Evolutionary conservation across 2,888 invertebrate genomes (phyloP), one percentile per base, ranked within the genome.

Genomic region (Stenotaenia linearis): DNA sequence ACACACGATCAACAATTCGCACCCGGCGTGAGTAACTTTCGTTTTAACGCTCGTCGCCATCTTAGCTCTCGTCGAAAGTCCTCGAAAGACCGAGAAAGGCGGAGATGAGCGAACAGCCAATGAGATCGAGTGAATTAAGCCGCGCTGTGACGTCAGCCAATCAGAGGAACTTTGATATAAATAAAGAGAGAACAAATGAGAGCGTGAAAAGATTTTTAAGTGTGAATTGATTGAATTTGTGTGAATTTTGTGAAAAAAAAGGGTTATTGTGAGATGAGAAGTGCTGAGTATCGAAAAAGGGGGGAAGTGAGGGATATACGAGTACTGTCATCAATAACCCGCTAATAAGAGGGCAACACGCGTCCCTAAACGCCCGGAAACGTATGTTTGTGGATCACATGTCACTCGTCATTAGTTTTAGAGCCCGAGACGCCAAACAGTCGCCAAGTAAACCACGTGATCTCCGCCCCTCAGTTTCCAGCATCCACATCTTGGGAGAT

Each of bases 341-440:
- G 28, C 61, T 61, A 61, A 61, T 61, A 61, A 61, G 61, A 61
- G 61, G 61, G 25, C 61, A 61, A 61, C 61, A 61, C 61, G 61
- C 61, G 61, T 61, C 61, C 61, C 61, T 61, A 61, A 61, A 61
- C 61, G 61, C 61, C 61, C 61, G 61, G 61, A 61, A 61, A 61
- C 61, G 61, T 12, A 61, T 61, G 61, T 61, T 61, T 61, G 61
- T 25, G 28, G 61, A 61, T 61, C 61, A 61, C 61, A 25, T 61
- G 61, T 61, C 61, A 61, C 61, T 61, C 61, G 23, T 61, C 61
- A 61, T 61, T 61, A n/a, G n/a, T n/a, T n/a, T n/a, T n/a, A 61
- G 61, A 25, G 28, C 7, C 25, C 9, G 61, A 61, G 25, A 61
- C 23, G 61, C 25, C 61, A 61, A 25, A 25, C 61, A 61, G 61